Evolutionary conservation across 2,113 vertebrate genomes (phyloP).

Genomic region (Pseudorhombus dupliciocellatus): DNA sequence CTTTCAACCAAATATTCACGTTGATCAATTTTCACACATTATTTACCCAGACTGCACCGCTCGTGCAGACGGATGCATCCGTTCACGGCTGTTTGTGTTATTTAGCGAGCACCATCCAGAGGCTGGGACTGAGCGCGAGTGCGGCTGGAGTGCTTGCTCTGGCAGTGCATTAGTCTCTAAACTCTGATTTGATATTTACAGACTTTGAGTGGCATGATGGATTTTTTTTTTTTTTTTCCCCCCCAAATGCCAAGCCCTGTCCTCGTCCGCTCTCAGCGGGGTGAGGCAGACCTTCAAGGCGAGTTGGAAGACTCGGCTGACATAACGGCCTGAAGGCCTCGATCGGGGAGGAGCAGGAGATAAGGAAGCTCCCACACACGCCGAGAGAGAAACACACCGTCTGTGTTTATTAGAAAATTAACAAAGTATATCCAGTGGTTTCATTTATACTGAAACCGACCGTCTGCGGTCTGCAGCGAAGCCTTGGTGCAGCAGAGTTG

Average conservation of each 20-base stretch:
- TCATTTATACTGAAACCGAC: too few species aligned
- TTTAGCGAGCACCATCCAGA: not conserved
- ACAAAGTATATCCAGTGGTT: too few species aligned
- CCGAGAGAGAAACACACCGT: too few species aligned
- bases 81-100: not conserved
- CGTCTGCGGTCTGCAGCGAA: too few species aligned
- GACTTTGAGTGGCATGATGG: slow-evolving; percentile 21
- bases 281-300: not conserved
- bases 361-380: too few species aligned
- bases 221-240: too few species aligned
- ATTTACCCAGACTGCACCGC: too few species aligned
- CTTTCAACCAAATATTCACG: too few species aligned
- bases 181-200: slow-evolving; percentile 35
- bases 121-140: not conserved
- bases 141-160: slow-evolving; percentile 12
- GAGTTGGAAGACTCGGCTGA: not conserved
- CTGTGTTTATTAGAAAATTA: too few species aligned
- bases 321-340: not conserved
- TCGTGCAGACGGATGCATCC: too few species aligned
- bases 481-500: too few species aligned
- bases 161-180: slow-evolving; percentile 24
- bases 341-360: not conserved
- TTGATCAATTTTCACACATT: too few species aligned
- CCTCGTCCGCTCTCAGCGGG: slow-evolving; percentile 29
- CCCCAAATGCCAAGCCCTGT: slow-evolving; percentile 36